Conservation (phyloP, 2,888 invertebrate species). For the Cerastis leucographa region DNA sequence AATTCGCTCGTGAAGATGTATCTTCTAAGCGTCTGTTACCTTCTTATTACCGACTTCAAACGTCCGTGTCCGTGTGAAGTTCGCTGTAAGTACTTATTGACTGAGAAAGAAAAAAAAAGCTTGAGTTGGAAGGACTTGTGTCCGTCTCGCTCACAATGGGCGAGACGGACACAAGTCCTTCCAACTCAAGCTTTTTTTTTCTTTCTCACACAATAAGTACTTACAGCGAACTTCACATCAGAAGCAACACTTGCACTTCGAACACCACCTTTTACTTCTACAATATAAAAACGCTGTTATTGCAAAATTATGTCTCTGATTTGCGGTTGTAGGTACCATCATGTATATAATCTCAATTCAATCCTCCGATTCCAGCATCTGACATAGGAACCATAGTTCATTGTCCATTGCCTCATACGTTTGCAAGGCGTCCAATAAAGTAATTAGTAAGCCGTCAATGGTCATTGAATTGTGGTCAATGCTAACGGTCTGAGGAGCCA, state of each 20-base stretch:
- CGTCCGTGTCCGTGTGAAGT: too few species aligned
- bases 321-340: background rate
- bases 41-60: background rate
- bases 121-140: background rate
- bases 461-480: slow-evolving; percentile 22
- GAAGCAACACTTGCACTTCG: background rate
- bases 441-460: slow-evolving; percentile 20
- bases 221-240: background rate
- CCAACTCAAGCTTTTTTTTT: background rate
- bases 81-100: background rate
- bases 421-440: slow-evolving; percentile 17
- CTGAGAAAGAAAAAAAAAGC: background rate
- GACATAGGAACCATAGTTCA: background rate
- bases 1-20: too few species aligned
- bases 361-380: background rate
- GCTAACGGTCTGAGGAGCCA: background rate
- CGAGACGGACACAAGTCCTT: background rate
- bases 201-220: background rate
- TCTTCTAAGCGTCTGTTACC: too few species aligned
- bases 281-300: background rate
- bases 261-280: background rate
- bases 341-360: background rate
- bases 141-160: too few species aligned
- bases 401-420: background rate
- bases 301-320: background rate